Base-by-base conservation (phyloP, 2,888 invertebrate species). In the Ichneumoninae sp. region DNA sequence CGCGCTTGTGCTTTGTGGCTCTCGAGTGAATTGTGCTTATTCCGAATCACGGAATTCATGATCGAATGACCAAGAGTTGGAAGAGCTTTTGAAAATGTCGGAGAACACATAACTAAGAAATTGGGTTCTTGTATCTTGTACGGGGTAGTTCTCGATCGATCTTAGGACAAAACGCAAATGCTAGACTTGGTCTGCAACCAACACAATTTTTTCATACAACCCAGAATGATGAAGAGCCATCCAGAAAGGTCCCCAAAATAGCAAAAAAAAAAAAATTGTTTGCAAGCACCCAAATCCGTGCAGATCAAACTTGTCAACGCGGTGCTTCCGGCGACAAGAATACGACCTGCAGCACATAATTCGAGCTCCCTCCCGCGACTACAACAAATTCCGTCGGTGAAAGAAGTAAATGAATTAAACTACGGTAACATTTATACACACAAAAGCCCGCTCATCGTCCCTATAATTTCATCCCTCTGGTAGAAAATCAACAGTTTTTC, bases 401-500 rank as follows among this genome's bases (percentile, higher is more conserved):
- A 30, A n/a, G 2, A 33, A 36, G 22, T 0, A 54, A 57, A 60
- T 57, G 13, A 72, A 57, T 57, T 60, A 60, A 44, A 57, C 57
- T 44, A 8, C 26, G 57, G 40, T n/a, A 16, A 72, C 72, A 60
- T 72, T 72, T 60, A 26, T 36, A 13, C 7, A 62, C 60, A 16
- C 40, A 57, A 22, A 54, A 57, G 62, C 30, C 44, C n/a, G 33
- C 47, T 77, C n/a, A 69, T 47, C 30, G 47, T 69, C 30, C 22
- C 33, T 19, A 60, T 70, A 70, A 70, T 75, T 70, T 50, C 22
- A 52, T 69, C 68, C 22, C 69, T 65, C 62, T 22, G 57, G 52
- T 82, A 82, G 80, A 92, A 91, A 90, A 91, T 91, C 92, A 92
- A 92, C 92, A 92, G 90, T 92, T 92, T 91, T 91, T 91, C 89